Evolutionary conservation across 2,113 vertebrate species (phyloP), one percentile per base, ranked within the genome.

Genomic region (Eonycteris spelaea): DNA sequence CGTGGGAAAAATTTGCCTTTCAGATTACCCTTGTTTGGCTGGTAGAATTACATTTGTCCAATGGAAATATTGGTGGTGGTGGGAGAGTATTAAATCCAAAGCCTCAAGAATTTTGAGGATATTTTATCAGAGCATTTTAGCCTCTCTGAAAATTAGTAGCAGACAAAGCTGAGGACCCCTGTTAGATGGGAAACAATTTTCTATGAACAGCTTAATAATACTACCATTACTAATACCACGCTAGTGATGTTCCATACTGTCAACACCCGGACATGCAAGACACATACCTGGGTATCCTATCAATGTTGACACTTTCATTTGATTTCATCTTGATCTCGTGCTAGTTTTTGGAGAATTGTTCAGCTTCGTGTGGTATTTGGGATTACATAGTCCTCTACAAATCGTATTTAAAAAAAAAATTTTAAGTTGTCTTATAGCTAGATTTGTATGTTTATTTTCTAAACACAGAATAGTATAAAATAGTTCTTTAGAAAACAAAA

Each of bases 371-470:
- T 83, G 59, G 21, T 94, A 33, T 67, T 96, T 90, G 87, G 53
- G 92, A 79, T 80, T 71, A 82, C 4, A 5, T 67, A 90, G 92
- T 90, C n/a, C 14, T 92, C 30, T 95, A 57, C 7, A 68, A 65
- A 70, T 55, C 51, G 35, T 45, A 75, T 12, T 85, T 55, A 48
- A 95, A 95, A 51, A 51, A 51, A 51, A 51, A 82, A 75, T 40
- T 7, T 79, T 77, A 18, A 15, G 16, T 82, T 55, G 19, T 63
- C 33, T 51, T 85, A 68, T 3, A 84, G 59, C 48, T 87, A 53
- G 61, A 48, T 92, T 86, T 86, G 10, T 78, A 59, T 95, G 55
- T 91, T 57, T 88, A 53, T 86, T 93, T 12, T 93, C 5, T 63
- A 67, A 93, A 89, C 13, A 74, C 30, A 75, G 28, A 61, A 63